Conservation (phyloP, 2,797 vertebrate species). For the Rhynchonycteris naso region DNA sequence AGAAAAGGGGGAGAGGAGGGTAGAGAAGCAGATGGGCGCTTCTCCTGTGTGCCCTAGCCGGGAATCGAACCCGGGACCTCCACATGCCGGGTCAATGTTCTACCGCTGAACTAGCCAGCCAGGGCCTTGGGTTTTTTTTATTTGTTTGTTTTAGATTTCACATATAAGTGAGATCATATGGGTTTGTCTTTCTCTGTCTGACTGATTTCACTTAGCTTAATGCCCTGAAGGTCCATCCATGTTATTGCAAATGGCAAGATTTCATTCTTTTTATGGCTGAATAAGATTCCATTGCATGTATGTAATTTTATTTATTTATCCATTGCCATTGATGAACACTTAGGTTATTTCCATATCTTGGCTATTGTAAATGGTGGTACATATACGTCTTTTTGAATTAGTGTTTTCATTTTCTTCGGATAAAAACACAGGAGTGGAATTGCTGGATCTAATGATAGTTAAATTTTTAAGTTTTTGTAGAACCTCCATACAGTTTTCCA, state of each 20-base stretch:
- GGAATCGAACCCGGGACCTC: no score
- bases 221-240: neutral
- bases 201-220: neutral
- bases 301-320: neutral
- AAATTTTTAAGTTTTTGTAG: neutral
- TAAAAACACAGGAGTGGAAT: neutral
- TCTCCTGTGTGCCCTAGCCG: no score
- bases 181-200: slow-evolving; percentile 7
- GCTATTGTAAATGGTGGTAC: neutral
- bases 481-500: neutral
- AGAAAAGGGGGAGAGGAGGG: no score
- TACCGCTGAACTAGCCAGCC: neutral
- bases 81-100: no score
- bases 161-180: neutral
- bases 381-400: neutral
- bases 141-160: neutral
- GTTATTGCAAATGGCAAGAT: neutral
- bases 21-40: no score
- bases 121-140: neutral
- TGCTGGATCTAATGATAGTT: neutral
- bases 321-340: neutral
- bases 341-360: neutral
- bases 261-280: neutral
- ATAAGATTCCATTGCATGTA: neutral
- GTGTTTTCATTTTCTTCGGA: neutral